Conservation (phyloP, 2,113 vertebrate species). For the Deroptyus accipitrinus region DNA sequence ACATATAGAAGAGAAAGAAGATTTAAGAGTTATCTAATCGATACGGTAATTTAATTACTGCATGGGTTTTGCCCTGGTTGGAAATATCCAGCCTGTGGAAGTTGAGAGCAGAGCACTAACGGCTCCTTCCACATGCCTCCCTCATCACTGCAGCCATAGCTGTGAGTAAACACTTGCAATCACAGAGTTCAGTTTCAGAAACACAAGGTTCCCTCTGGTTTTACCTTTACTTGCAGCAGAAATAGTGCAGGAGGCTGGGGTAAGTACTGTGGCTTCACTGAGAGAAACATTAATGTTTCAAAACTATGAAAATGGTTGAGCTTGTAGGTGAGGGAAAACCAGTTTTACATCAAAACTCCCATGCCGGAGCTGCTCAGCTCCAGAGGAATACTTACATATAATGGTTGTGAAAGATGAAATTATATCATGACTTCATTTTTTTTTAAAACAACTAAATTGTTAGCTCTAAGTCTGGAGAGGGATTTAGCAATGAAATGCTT, state of each 20-base stretch:
- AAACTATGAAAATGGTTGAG: background rate
- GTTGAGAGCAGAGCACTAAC: background rate
- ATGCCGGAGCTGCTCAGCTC: background rate
- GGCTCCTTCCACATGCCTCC: background rate
- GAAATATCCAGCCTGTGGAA: background rate
- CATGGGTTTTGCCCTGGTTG: background rate
- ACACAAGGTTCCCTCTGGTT: background rate
- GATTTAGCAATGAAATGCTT: slow-evolving; percentile 31
- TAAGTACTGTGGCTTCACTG: background rate
- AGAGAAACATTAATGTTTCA: background rate
- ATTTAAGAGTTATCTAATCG: background rate
- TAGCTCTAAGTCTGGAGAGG: background rate
- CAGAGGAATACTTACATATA: background rate
- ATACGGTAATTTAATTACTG: background rate
- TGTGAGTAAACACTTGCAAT: background rate
- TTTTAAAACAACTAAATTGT: background rate
- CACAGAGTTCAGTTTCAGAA: background rate
- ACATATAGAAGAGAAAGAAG: background rate
- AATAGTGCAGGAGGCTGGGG: background rate
- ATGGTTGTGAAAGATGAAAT: background rate
- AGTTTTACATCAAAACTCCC: background rate
- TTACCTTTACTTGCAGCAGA: background rate
- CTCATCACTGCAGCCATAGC: fast-evolving
- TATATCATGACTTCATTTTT: background rate
- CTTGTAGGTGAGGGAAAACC: background rate